Conservation (phyloP, 2,113 vertebrate genomes). For the Channa maculata region DNA sequence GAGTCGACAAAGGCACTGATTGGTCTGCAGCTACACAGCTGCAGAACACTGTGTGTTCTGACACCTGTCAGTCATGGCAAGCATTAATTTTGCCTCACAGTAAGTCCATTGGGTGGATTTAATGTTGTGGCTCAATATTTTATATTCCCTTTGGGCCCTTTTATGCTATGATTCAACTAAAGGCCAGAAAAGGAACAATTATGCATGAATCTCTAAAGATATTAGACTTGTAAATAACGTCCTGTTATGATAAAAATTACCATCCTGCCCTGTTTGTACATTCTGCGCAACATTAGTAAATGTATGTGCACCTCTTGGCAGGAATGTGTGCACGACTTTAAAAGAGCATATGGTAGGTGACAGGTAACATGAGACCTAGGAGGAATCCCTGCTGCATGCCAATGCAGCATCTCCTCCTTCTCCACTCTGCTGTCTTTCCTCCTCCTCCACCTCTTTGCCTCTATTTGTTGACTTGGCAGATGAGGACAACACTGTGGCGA, state of each 20-base stretch:
- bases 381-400: conserved; percentile 46
- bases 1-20: too few species aligned
- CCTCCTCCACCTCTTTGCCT: conserved; percentile 4
- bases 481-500: not conserved
- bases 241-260: not conserved
- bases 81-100: too few species aligned
- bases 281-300: conserved; percentile 19
- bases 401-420: conserved; percentile 36
- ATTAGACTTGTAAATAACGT: conserved; percentile 5
- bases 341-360: conserved; percentile 51
- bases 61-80: too few species aligned
- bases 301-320: conserved; percentile 15
- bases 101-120: too few species aligned
- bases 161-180: not conserved
- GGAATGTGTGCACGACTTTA: not conserved
- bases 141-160: not conserved
- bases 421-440: not conserved
- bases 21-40: too few species aligned
- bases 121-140: too few species aligned
- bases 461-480: conserved; percentile 10
- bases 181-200: conserved; percentile 1
- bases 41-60: too few species aligned
- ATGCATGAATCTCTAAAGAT: conserved; percentile 3
- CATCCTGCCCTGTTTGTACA: conserved; percentile 7
- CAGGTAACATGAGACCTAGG: conserved; percentile 55